Base-by-base conservation (phyloP, 2,113 vertebrate species). In the Triplophysa tibetana region DNA sequence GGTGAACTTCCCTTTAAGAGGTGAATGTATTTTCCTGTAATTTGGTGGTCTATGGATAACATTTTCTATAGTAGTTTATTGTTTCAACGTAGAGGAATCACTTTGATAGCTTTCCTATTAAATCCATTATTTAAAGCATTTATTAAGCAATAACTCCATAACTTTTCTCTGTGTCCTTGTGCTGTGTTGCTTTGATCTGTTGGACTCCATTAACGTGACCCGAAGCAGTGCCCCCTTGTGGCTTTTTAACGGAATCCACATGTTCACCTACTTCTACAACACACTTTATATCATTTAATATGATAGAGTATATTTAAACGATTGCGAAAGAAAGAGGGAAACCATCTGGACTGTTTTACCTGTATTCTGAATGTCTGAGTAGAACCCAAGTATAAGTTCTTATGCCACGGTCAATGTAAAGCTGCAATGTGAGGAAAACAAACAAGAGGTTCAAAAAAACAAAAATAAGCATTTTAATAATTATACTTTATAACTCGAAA, bases 311-410 rank as follows among this genome's bases (percentile, higher is more conserved):
- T 38, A 38, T 38, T 38, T 7, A 38, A 38, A 7, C 33, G 3
- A 38, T 38, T 38, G 33, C 6, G 6, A 38, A 38, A 38, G 33
- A 38, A 7, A 33, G 33, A 33, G 33, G 33, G 33, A 8, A 2
- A 43, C 10, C 41, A 14, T 45, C n/a, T 23, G 43, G n/a, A 14
- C 38, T 45, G 12, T 23, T 13, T 90, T 93, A 98, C 97, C 97
- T 98, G 93, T 99, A 99, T 85, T 99, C 96, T 29, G 96, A 95
- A 41, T 92, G 92, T 83, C 91, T 93, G 72, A 99, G 96, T 23
- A 95, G 94, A 1, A 92, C 93, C 93, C 94, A 99, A 0, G 94
- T 96, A 77, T 99, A 99, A 0, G 93, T 95, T 89, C 97, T 93
- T 79, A 90, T 91, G 56, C 93, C 94, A 87, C 91, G 90, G 89